These are phyloP conservation scores for Apomyelois bistriatella DNA, from an alignment of 2,888 invertebrate genomes.

Conservation along the genomic window DNA sequence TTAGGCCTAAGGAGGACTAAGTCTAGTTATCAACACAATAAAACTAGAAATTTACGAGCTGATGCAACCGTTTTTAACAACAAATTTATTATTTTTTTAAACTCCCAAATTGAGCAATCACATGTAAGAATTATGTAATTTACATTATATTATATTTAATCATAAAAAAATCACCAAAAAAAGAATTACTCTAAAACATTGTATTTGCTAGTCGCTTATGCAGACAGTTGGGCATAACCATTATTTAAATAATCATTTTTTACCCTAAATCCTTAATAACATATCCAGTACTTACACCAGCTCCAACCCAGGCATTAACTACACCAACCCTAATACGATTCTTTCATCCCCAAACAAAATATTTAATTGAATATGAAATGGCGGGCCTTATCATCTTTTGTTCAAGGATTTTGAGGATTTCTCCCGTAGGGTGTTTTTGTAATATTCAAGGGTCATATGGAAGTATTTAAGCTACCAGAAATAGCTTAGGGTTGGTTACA, in stretches of 20 bases:
- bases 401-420: constrained; percentile 67
- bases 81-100: no score
- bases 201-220: background rate
- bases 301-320: constrained; percentile 31
- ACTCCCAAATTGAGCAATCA: no score
- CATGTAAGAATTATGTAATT: no score
- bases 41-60: no score
- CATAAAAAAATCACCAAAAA: background rate
- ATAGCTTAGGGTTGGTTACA: constrained; percentile 49
- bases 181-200: background rate
- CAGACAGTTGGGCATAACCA: background rate
- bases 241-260: constrained; percentile 5
- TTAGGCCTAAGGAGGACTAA: no score
- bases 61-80: no score
- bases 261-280: constrained; percentile 12
- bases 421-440: constrained; percentile 52
- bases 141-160: constrained; percentile 19
- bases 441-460: constrained; percentile 64
- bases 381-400: constrained; percentile 75
- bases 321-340: constrained; percentile 66
- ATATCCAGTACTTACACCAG: constrained; percentile 7
- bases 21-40: no score
- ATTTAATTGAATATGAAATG: constrained; percentile 88
- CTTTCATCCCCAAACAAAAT: constrained; percentile 78
- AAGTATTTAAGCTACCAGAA: constrained; percentile 58